phyloP scores from a whole-genome alignment of 2,888 invertebrate species.

The Mesoligia furuncula region DNA sequence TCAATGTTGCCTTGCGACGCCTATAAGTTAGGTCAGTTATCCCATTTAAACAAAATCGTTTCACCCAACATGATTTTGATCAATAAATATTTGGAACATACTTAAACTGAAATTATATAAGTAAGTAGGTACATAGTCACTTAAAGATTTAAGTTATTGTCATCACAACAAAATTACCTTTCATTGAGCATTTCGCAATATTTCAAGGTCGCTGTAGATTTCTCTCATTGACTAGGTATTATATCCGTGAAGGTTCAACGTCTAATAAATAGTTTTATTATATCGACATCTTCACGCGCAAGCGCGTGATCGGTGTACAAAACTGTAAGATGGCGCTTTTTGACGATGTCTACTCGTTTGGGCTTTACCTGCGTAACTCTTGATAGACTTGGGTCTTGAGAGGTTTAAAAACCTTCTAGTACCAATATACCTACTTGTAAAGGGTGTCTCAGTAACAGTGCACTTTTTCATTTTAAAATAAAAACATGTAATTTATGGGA shows the following conservation, averaged over 20 bases:
- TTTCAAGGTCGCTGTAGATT: slow-evolving; percentile 41
- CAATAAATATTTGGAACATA: background rate
- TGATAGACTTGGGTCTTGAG: slow-evolving; percentile 1
- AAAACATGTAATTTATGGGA: too few relatives aligned
- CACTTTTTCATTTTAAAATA: too few relatives aligned
- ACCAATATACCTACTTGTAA: too few relatives aligned
- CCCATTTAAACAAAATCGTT: background rate
- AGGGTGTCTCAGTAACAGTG: too few relatives aligned
- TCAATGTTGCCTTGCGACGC: background rate
- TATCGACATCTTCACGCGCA: slow-evolving; percentile 31
- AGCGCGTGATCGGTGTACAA: slow-evolving; percentile 48
- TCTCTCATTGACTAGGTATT: slow-evolving; percentile 38
- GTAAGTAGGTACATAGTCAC: background rate
- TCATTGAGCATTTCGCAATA: slow-evolving; percentile 37
- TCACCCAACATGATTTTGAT: background rate
- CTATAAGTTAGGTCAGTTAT: background rate
- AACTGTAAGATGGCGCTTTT: slow-evolving; percentile 40
- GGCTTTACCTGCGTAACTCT: background rate
- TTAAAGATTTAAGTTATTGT: slow-evolving; percentile 13
- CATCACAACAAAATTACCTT: slow-evolving; percentile 8
- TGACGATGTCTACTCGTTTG: background rate
- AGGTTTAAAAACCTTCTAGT: background rate
- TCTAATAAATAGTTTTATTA: slow-evolving; percentile 1
- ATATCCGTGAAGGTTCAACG: slow-evolving; percentile 20
- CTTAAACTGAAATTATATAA: background rate